A percentile compares a stretch with the other conserved stretches of the same genome.
Evolutionary conservation across 2,797 vertebrate species (phyloP).

Genomic region (Euthynnus affinis): DNA sequence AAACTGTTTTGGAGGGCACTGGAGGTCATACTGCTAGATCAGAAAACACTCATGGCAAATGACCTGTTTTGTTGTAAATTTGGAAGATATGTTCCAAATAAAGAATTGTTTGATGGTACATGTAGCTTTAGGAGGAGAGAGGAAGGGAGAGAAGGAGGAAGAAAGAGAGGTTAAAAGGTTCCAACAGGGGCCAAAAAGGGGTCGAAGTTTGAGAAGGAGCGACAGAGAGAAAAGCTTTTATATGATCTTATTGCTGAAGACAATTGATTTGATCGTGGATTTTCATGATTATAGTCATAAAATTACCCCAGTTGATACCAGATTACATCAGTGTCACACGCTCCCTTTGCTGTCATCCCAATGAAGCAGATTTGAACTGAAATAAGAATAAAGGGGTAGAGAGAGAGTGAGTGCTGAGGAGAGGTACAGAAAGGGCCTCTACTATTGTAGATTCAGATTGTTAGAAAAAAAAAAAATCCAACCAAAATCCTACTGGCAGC

Average conservation of each 20-base stretch:
- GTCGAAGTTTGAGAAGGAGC: background rate
- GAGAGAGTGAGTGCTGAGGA: background rate
- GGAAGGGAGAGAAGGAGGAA: too few relatives aligned
- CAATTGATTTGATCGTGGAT: background rate
- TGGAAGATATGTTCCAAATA: background rate
- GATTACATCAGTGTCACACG: background rate
- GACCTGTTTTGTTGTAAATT: background rate
- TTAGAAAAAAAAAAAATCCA: background rate
- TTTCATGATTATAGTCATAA: background rate
- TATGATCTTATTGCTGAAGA: background rate
- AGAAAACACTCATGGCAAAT: background rate
- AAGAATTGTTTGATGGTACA: background rate
- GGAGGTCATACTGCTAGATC: background rate
- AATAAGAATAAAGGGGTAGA: background rate
- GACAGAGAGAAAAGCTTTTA: background rate
- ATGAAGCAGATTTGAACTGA: background rate
- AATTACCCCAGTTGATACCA: background rate
- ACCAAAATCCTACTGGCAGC: background rate
- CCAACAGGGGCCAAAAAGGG: background rate
- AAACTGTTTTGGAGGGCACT: too few relatives aligned
- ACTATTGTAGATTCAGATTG: background rate
- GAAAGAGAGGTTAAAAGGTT: too few relatives aligned
- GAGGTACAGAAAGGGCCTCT: too few relatives aligned
- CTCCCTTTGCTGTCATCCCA: background rate
- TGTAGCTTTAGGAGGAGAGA: background rate